These are phyloP conservation scores for Andrena cerasifolii DNA, from an alignment of 1,140 invertebrate species.

Conservation along the genomic window DNA sequence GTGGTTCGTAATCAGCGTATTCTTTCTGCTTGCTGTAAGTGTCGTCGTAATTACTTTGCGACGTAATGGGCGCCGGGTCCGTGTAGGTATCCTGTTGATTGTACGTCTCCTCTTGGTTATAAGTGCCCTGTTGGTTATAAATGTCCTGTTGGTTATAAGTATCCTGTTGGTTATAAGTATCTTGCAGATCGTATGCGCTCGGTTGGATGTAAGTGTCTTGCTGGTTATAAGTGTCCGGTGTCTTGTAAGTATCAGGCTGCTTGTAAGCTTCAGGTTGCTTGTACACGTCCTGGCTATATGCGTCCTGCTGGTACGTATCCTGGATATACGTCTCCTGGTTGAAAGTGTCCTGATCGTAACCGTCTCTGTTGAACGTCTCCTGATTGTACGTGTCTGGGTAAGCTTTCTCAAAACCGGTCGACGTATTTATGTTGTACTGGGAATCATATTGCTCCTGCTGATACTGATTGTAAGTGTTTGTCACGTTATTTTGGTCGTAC, in stretches of 20 bases:
- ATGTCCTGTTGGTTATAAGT: conserved; percentile 62
- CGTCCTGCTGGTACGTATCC: conserved; percentile 59
- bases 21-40: conserved; percentile 66
- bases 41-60: conserved; percentile 66
- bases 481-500: conserved; percentile 71
- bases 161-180: conserved; percentile 55
- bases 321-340: conserved; percentile 58
- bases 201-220: conserved; percentile 64
- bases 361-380: conserved; percentile 60
- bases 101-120: conserved; percentile 60
- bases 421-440: conserved; percentile 72
- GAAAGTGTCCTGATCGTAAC: conserved; percentile 58
- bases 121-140: conserved; percentile 57
- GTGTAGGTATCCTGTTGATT: conserved; percentile 63
- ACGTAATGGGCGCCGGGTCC: conserved; percentile 60
- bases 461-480: conserved; percentile 69
- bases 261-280: conserved; percentile 63
- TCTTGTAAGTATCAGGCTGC: conserved; percentile 60
- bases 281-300: conserved; percentile 61
- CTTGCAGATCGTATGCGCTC: conserved; percentile 59
- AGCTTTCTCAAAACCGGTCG: conserved; percentile 67
- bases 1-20: conserved; percentile 65
- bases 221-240: conserved; percentile 56
- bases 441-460: conserved; percentile 70
- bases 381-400: conserved; percentile 68